These are phyloP conservation scores for Taurulus bubalis DNA, from an alignment of 2,113 vertebrate species.

Conservation along the genomic window DNA sequence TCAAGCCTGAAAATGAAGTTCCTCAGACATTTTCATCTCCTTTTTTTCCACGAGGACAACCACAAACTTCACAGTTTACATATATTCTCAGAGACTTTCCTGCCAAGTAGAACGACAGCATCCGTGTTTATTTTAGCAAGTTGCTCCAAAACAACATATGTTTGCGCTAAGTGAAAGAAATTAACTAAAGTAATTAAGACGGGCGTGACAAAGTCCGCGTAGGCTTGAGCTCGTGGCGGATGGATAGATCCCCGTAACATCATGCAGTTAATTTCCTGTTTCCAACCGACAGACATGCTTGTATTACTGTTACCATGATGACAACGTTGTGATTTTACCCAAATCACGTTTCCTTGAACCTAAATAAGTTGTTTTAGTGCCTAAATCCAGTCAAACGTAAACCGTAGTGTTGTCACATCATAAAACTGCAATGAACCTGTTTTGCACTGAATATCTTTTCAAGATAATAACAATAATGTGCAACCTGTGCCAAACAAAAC, in stretches of 20 bases:
- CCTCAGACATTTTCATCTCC: not conserved
- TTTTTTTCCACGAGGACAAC: too few species aligned
- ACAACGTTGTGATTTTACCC: not conserved
- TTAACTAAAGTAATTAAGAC: too few species aligned
- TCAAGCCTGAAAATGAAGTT: not conserved
- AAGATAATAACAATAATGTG: too few species aligned
- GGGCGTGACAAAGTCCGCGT: too few species aligned
- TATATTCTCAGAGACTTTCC: not conserved
- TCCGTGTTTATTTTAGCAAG: not conserved
- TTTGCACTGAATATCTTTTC: too few species aligned
- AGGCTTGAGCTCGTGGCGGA: too few species aligned
- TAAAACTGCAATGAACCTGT: too few species aligned
- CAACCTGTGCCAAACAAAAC: too few species aligned
- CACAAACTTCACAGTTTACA: not conserved
- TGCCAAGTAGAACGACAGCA: not conserved
- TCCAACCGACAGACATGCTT: not conserved
- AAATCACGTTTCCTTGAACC: not conserved
- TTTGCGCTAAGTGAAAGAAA: too few species aligned
- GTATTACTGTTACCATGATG: not conserved
- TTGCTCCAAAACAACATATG: not conserved
- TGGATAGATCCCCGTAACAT: not conserved
- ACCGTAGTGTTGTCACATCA: not conserved
- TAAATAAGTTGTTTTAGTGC: not conserved
- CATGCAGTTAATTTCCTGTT: not conserved
- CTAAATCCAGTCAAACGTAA: not conserved